These are phyloP conservation scores for Lutjanus erythropterus DNA, from an alignment of 2,113 vertebrate genomes.

Conservation along the genomic window DNA sequence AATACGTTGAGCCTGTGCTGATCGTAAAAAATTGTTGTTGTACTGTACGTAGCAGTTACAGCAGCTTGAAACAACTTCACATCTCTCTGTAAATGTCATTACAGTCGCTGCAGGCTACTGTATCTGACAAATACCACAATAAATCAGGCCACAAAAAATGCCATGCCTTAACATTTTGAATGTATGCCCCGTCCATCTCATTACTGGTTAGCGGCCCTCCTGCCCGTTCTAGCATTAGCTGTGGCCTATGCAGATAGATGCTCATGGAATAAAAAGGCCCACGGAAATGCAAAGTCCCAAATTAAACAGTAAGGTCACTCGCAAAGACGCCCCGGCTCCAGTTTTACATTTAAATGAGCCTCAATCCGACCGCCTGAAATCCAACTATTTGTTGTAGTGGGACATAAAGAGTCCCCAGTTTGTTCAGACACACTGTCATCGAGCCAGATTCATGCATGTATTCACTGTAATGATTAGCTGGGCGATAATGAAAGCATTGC, in stretches of 20 bases:
- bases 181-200: neutral
- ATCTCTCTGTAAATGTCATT: slow-evolving; percentile 55
- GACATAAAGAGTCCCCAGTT: neutral
- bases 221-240: neutral
- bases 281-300: slow-evolving; percentile 27
- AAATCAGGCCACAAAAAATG: slow-evolving; percentile 24
- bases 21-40: neutral
- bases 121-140: slow-evolving; percentile 28
- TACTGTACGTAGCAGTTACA: neutral
- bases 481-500: neutral
- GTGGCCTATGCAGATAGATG: slow-evolving; percentile 20
- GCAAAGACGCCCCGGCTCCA: neutral
- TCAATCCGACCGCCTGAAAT: neutral
- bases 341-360: slow-evolving; percentile 54
- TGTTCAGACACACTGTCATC: neutral
- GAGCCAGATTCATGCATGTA: neutral
- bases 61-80: slow-evolving; percentile 19
- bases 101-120: slow-evolving; percentile 29
- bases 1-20: neutral
- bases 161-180: slow-evolving; percentile 22
- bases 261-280: neutral
- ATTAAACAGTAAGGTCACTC: slow-evolving; percentile 43
- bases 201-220: neutral
- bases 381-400: neutral
- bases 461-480: slow-evolving; percentile 21